Base-by-base conservation (phyloP, 2,113 vertebrate species). In the Blennius ocellaris region DNA sequence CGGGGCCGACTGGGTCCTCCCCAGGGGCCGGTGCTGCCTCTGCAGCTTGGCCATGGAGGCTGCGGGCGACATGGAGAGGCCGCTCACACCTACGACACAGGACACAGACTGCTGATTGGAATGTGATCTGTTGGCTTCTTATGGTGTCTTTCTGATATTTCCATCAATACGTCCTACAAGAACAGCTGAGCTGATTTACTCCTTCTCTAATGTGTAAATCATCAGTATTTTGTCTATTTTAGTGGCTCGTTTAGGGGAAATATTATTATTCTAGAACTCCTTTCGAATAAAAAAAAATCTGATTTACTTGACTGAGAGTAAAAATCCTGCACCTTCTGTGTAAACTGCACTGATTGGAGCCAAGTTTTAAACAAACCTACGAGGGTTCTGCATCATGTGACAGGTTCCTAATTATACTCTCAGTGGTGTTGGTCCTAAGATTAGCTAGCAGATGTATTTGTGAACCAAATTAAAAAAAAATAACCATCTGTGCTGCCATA, bases 31-130 rank as follows among this genome's bases (percentile, higher is more conserved):
- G 86, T 98, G 97, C 78, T 92, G 91, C 83, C 96, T 63, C 76
- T 92, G 95, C 84, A 98, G 92, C 90, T 98, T 98, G 89, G 96
- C 96, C 76, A 97, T 94, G 67, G 96, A 95, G 0, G 96, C 93
- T 5, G 95, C 84, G 1, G 97, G 92, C 12, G 95, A 95, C 91
- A 97, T 91, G 0, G 95, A 87, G 53, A 92, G 67, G 41, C 91
- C 82, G 14, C 94, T 92, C 37, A 96, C 93, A 78, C 96, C 96
- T 98, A 86, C 16, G 63, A 65, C 51, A 63, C 15, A 8, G 38
- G 44, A 21, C 2, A 11, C 50, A 43, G 7, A 17, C 49, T 12
- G 55, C 15, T 9, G 21, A 30, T 30, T 30, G 21, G 21, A 30
- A 30, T 30, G 21, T 30, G 21, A 30, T 30, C 21, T 30, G 21